Evolutionary conservation across 2,113 vertebrate species (phyloP), one percentile per base, ranked within the genome.

Genomic region (Coreoperca whiteheadi): DNA sequence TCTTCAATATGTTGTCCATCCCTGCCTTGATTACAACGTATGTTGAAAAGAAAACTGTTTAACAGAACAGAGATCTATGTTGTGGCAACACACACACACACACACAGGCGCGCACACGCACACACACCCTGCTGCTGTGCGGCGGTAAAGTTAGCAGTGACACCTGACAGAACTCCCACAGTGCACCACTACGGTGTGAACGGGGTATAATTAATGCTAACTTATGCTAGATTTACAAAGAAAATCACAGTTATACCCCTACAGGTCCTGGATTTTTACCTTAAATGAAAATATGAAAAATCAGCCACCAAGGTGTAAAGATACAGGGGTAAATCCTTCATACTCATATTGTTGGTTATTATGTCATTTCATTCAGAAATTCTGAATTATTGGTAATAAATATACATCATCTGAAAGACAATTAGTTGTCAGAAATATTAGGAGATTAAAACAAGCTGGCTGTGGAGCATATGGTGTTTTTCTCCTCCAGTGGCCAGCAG

Each of bases 111-210:
- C 7, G 18, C 14, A 21, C 68, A 84, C 56, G 54, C 41, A 64
- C 74, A 65, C 34, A 50, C 81, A 37, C 53, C 79, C 39, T 10
- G 39, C 39, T 10, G 39, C 78, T 79, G 84, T 8, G 81, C 39
- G 48, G 63, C 37, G 60, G 57, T 68, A 66, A 85, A 77, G 74
- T 79, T 74, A 75, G 65, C 71, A 67, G 79, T 80, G 85, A 81
- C 83, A 88, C 81, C 77, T 82, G 83, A 77, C 82, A 79, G 81
- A 78, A 18, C 73, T 81, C 85, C 82, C 48, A 80, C 72, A 21
- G 73, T 80, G 79, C 76, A 66, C n/a, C 60, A 48, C 82, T 66
- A 8, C 82, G 56, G 70, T 59, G 66, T 64, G 41, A 76, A 64
- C 57, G 60, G 63, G 34, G 9, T 70, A 39, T 78, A 82, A 82